Percentiles rank a stretch among this genome's conserved stretches.
These are phyloP conservation scores for Erythrolamprus reginae DNA, from an alignment of 2,113 vertebrate species.

Conservation along the genomic window DNA sequence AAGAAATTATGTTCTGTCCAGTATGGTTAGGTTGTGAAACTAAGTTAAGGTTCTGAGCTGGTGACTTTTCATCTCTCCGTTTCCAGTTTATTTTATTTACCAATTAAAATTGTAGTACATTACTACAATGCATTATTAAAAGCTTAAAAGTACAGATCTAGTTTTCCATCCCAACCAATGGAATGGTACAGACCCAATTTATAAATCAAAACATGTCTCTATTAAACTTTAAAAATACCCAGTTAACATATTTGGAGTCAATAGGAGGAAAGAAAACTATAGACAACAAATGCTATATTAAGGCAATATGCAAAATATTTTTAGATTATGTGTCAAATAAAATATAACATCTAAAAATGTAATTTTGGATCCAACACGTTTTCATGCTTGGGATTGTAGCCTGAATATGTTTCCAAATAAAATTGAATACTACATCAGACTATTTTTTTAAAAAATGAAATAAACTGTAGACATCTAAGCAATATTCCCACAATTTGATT, in stretches of 20 bases:
- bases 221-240: not conserved
- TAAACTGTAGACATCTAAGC: not conserved
- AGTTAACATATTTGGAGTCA: not conserved
- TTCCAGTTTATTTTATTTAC: not conserved
- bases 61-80: not conserved
- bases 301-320: not conserved
- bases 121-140: not conserved
- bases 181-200: not conserved
- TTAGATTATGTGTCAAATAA: not conserved
- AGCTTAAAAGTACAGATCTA: not conserved
- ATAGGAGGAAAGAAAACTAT: not conserved
- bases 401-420: not conserved
- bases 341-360: not conserved
- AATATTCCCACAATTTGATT: not conserved
- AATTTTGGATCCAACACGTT: not conserved
- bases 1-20: not conserved
- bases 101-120: not conserved
- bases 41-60: not conserved
- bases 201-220: not conserved
- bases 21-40: not conserved
- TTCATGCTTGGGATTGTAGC: not conserved
- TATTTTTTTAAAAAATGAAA: not conserved
- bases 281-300: not conserved
- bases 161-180: not conserved
- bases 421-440: not conserved